Conservation (phyloP, 1,140 invertebrate species). For the Drosophila nasuta region DNA sequence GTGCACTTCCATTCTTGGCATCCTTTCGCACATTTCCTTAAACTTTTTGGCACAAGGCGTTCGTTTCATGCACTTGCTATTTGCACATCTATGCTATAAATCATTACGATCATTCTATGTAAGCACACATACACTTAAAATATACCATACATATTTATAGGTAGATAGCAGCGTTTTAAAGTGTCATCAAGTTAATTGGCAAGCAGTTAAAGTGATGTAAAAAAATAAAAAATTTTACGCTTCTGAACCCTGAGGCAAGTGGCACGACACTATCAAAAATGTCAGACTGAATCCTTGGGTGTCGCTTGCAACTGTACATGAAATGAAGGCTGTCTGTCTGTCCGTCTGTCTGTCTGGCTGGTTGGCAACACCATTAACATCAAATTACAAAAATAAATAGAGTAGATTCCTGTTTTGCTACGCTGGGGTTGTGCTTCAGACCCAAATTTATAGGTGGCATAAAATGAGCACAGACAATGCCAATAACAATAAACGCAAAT, state of each 20-base stretch:
- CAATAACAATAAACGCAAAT: slow-evolving; percentile 82
- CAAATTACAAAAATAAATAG: slow-evolving; percentile 75
- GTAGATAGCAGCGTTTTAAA: slow-evolving; percentile 35
- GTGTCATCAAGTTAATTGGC: slow-evolving; percentile 58
- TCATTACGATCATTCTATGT: slow-evolving; percentile 37
- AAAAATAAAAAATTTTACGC: slow-evolving; percentile 24
- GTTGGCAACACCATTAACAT: slow-evolving; percentile 66
- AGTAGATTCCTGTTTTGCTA: slow-evolving; percentile 45
- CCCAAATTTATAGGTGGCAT: slow-evolving; percentile 75
- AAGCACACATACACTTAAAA: background rate
- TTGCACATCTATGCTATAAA: slow-evolving; percentile 45
- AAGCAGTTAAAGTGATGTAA: slow-evolving; percentile 40
- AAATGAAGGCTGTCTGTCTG: background rate
- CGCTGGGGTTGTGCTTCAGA: slow-evolving; percentile 8
- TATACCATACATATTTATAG: background rate
- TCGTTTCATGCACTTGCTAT: slow-evolving; percentile 30
- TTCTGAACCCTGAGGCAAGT: slow-evolving; percentile 29
- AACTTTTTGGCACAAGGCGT: slow-evolving; percentile 42
- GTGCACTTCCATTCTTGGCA: slow-evolving; percentile 42
- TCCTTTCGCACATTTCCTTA: slow-evolving; percentile 20
- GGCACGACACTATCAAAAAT: slow-evolving; percentile 28
- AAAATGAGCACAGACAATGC: slow-evolving; percentile 76
- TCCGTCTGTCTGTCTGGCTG: background rate
- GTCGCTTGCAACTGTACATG: slow-evolving; percentile 31
- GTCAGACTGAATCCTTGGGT: background rate